Conservation (phyloP, 2,797 vertebrate species). For the Falco rusticolus region DNA sequence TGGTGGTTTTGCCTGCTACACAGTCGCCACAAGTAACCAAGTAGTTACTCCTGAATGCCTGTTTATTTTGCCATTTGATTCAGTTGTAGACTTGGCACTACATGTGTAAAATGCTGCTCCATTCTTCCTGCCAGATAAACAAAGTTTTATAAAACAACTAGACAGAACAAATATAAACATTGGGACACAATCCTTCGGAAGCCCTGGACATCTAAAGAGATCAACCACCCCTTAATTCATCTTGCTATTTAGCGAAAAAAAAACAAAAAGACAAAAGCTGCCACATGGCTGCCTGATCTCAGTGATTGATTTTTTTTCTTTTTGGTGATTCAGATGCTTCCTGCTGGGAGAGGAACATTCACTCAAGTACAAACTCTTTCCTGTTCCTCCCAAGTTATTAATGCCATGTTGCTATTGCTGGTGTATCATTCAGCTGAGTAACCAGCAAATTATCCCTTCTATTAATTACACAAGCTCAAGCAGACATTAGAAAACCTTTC, state of each 20-base stretch:
- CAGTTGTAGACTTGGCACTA: background rate
- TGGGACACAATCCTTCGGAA: background rate
- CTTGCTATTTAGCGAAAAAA: slow-evolving; percentile 9
- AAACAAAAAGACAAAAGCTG: background rate
- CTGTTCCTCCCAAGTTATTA: slow-evolving; percentile 25
- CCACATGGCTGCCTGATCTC: background rate
- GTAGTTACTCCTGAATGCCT: background rate
- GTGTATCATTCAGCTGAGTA: slow-evolving; percentile 2
- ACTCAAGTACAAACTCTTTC: slow-evolving; percentile 9
- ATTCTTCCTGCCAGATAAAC: background rate
- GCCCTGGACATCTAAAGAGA: background rate
- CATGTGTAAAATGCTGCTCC: background rate
- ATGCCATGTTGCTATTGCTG: background rate
- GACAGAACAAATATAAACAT: background rate
- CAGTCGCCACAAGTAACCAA: background rate
- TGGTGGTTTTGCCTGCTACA: background rate
- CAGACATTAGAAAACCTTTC: background rate
- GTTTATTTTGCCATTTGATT: background rate
- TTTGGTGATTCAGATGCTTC: slow-evolving; percentile 20
- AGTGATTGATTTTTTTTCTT: background rate
- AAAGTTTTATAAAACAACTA: background rate
- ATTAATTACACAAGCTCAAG: background rate
- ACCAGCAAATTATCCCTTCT: background rate
- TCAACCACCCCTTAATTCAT: background rate
- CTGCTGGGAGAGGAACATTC: background rate